A percentile compares a stretch with the other conserved stretches of the same genome.
Evolutionary conservation across 2,797 vertebrate genomes (phyloP).

Genomic region (Cheirogaleus major): DNA sequence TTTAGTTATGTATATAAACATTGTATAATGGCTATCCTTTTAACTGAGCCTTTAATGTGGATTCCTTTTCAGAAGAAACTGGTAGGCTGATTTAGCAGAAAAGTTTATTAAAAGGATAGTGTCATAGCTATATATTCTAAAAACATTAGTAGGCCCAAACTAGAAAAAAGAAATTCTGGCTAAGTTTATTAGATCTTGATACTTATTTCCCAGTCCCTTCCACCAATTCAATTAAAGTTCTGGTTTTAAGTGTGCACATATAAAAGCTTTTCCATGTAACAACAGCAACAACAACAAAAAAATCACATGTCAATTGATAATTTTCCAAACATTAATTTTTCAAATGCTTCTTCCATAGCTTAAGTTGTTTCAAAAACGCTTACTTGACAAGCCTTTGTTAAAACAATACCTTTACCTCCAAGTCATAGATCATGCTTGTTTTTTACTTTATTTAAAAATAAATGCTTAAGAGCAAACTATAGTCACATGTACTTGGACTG

Average conservation of each 20-base stretch:
- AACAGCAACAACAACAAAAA: neutral
- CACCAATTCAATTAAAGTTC: neutral
- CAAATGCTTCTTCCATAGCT: neutral
- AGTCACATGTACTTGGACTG: neutral
- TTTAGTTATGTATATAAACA: neutral
- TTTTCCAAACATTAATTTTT: conserved; percentile 11
- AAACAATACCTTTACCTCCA: neutral
- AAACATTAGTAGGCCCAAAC: neutral
- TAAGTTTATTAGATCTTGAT: conserved; percentile 27
- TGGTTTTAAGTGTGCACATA: neutral
- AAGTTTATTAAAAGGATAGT: conserved; percentile 1
- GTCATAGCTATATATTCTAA: neutral
- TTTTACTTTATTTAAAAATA: conserved; percentile 39
- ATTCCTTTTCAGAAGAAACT: neutral
- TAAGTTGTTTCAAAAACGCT: neutral
- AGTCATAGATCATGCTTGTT: neutral
- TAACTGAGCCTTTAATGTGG: neutral
- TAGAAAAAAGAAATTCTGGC: neutral
- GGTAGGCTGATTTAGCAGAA: neutral
- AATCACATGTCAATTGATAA: neutral
- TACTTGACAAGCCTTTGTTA: neutral
- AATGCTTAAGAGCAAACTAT: neutral
- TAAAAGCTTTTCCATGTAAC: neutral
- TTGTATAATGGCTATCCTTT: neutral
- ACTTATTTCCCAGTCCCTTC: neutral